These are phyloP conservation scores for Eospalax fontanierii DNA, from an alignment of 2,797 vertebrate species.

Conservation along the genomic window DNA sequence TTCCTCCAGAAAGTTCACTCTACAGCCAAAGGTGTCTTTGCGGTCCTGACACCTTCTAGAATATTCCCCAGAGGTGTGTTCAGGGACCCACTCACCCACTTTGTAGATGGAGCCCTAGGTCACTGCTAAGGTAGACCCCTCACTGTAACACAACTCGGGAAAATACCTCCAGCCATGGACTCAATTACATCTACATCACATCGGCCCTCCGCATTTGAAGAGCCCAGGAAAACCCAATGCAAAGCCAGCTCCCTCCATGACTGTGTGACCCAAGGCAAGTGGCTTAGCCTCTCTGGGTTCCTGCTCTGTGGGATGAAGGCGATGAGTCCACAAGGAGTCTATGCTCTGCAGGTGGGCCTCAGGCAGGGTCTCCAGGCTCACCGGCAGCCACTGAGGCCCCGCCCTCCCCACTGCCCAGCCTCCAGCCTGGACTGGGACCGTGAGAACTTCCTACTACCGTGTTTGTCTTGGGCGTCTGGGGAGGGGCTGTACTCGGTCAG, in stretches of 20 bases:
- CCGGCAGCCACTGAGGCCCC: not conserved
- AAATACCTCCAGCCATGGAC: accelerated
- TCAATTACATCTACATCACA: too few relatives aligned
- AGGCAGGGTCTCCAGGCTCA: not conserved
- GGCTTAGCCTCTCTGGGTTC: not conserved
- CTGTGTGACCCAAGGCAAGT: not conserved
- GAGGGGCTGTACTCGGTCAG: constrained; percentile 67
- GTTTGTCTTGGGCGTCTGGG: constrained; percentile 77
- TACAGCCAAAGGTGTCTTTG: accelerated
- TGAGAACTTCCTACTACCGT: constrained; percentile 83
- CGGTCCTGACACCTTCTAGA: not conserved
- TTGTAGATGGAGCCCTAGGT: not conserved
- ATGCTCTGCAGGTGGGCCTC: not conserved
- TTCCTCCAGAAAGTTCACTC: not conserved
- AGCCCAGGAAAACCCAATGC: not conserved
- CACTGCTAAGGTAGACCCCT: not conserved
- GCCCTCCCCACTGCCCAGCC: not conserved
- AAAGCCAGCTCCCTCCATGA: not conserved
- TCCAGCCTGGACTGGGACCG: constrained; percentile 25
- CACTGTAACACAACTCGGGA: accelerated
- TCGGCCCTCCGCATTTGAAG: not conserved
- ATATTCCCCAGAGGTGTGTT: not conserved
- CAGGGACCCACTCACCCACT: not conserved
- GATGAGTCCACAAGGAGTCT: not conserved
- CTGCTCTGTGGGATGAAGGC: not conserved